Evolutionary conservation across 2,888 invertebrate genomes (phyloP).

Genomic region (Watsonalla binaria): DNA sequence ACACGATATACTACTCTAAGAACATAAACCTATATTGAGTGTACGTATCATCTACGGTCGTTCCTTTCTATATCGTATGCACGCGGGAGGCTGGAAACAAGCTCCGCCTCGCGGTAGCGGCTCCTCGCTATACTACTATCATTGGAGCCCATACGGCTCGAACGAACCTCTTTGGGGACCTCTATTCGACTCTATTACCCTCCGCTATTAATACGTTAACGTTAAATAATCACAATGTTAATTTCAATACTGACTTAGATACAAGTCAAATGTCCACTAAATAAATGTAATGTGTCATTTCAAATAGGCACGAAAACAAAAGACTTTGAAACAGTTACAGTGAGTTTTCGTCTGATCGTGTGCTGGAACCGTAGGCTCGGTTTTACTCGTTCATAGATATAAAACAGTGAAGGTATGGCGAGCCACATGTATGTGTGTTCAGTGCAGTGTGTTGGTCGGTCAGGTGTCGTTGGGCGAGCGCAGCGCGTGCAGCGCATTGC

Average conservation of each 20-base stretch:
- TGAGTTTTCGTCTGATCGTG: not conserved
- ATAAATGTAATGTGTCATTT: not conserved
- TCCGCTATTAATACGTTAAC: conserved; percentile 1
- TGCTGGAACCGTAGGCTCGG: not conserved
- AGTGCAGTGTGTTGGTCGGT: conserved; percentile 20
- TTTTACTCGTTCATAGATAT: not conserved
- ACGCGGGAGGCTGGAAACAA: not conserved
- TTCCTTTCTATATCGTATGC: conserved; percentile 20
- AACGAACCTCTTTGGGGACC: conserved; percentile 4
- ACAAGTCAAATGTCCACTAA: not conserved
- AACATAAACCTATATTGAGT: conserved; percentile 32
- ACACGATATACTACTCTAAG: conserved; percentile 41
- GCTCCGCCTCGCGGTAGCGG: too few relatives aligned
- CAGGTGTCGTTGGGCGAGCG: conserved; percentile 67
- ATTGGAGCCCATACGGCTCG: not conserved
- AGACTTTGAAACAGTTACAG: not conserved
- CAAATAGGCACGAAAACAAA: not conserved
- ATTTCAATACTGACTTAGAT: conserved; percentile 3
- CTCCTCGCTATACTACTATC: not conserved
- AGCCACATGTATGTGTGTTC: not conserved
- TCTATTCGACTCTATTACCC: conserved; percentile 1
- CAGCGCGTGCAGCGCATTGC: conserved; percentile 50
- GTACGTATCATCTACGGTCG: conserved; percentile 31
- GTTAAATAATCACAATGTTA: not conserved
- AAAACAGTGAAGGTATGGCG: not conserved